Evolutionary conservation across 1,140 invertebrate genomes (phyloP), one percentile per base, ranked within the genome.

Genomic region (Bombus soroeensis): DNA sequence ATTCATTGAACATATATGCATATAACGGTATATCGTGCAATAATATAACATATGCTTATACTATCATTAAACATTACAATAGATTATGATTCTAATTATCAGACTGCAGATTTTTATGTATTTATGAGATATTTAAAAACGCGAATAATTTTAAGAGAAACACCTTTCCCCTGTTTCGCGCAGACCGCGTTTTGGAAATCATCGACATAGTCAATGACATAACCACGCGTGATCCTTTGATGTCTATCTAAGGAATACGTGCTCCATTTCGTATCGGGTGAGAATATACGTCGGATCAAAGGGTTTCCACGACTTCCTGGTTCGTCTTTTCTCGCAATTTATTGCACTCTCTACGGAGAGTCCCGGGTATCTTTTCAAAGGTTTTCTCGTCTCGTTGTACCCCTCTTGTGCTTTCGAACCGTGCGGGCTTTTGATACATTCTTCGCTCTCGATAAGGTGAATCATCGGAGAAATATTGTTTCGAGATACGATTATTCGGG

Each of bases 391-490:
- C 57, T 66, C 62, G n/a, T 32, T 57, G 39, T 34, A 37, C 28
- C 80, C 28, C 71, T 18, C 13, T 28, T 37, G 10, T n/a, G 28
- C n/a, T 34, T 64, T 66, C 39, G 71, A 73, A 43, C 57, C 71
- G 57, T 53, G 37, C 68, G 18, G 13, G 57, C 81, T 64, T 82
- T 75, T 82, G 28, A 75, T 82, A 75, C 57, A n/a, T 75, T 66
- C 28, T 41, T 68, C 39, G 41, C 25, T 66, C n/a, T 39, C 59
- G 62, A 88, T 82, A 78, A 87, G 71, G 72, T n/a, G 37, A 86
- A 88, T 72, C 75, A 41, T 66, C 78, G 43, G 39, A 74, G 87
- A 88, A 88, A 87, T 88, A 88, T 87, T 87, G 86, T 88, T 87
- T 84, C 53, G 43, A 37, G 81, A 83, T 64, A 83, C 76, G 73